These are phyloP conservation scores for Morone saxatilis DNA, from an alignment of 2,113 vertebrate species.

Conservation along the genomic window DNA sequence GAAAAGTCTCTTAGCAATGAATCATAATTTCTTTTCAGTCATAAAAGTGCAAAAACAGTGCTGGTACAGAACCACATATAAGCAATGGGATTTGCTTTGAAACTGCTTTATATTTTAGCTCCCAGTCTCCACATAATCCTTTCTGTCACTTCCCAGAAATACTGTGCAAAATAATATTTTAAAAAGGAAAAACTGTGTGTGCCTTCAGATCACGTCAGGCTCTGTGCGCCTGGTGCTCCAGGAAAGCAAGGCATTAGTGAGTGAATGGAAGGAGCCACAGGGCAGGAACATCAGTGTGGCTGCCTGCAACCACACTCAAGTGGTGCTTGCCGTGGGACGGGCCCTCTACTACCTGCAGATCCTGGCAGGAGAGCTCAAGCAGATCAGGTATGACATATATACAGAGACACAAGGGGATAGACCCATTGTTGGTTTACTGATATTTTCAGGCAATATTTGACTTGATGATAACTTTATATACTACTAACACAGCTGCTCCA, in stretches of 20 bases:
- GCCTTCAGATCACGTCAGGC: slow-evolving; percentile 93
- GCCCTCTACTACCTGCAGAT: slow-evolving; percentile 98
- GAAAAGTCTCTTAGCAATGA: background rate
- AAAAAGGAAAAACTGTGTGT: slow-evolving; percentile 13
- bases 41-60: background rate
- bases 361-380: slow-evolving; percentile 92
- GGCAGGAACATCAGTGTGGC: slow-evolving; percentile 98
- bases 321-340: slow-evolving; percentile 95
- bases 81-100: slow-evolving; percentile 18
- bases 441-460: background rate
- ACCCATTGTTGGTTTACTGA: background rate
- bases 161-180: background rate
- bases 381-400: slow-evolving; percentile 89
- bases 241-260: slow-evolving; percentile 94
- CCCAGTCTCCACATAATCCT: background rate
- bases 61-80: background rate
- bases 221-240: slow-evolving; percentile 96
- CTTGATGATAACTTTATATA: background rate
- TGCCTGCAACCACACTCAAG: slow-evolving; percentile 96
- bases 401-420: background rate
- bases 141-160: background rate
- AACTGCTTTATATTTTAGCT: background rate
- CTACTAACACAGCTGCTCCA: background rate
- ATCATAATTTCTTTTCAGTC: slow-evolving; percentile 7
- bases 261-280: slow-evolving; percentile 98